A percentile compares a stretch with the other conserved stretches of the same genome.
These are phyloP conservation scores for Diphyllodes magnificus DNA, from an alignment of 2,113 vertebrate species.

Conservation along the genomic window DNA sequence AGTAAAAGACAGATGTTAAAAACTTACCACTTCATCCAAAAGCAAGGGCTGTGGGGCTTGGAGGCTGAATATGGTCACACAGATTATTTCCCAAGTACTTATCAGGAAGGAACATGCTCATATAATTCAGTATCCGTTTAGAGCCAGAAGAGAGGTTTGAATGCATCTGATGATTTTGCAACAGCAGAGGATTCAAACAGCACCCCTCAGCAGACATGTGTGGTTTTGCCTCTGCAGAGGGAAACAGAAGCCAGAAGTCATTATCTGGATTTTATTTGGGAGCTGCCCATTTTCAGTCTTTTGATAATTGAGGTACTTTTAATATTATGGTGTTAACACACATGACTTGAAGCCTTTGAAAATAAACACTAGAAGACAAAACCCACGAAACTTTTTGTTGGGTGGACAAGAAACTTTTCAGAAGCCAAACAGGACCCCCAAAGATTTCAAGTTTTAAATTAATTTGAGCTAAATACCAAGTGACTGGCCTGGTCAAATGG, in stretches of 20 bases:
- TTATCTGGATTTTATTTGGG: neutral
- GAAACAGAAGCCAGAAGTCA: neutral
- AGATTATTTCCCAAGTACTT: neutral
- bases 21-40: neutral
- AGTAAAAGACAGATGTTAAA: neutral
- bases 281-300: neutral
- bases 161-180: neutral
- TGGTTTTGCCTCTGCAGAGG: neutral
- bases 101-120: neutral
- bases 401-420: neutral
- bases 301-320: neutral
- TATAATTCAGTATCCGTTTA: neutral
- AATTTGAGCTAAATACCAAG: neutral
- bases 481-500: neutral
- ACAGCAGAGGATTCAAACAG: neutral
- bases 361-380: neutral
- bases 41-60: neutral
- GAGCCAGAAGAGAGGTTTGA: neutral
- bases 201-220: neutral
- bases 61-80: neutral
- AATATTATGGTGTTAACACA: neutral
- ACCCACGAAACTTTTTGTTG: neutral
- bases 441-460: neutral
- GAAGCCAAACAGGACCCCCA: neutral
- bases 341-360: neutral